A percentile compares a stretch with the other conserved stretches of the same genome.
Conservation (phyloP, 2,888 invertebrate genomes). For the Drosophila melanosoma region DNA sequence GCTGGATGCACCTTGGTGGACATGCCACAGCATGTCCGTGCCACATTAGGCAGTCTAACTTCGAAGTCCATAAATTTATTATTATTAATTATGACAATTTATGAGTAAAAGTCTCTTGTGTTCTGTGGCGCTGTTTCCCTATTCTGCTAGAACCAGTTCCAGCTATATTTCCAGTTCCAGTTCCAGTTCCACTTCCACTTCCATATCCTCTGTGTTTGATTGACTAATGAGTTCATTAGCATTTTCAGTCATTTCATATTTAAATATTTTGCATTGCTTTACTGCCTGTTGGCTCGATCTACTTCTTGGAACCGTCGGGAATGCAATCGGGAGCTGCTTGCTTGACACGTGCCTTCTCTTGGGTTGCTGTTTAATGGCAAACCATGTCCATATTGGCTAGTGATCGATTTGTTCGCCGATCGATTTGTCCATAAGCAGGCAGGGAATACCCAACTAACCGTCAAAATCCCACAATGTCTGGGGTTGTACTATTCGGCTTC, state of each 20-base stretch:
- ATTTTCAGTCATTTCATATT: constrained; percentile 43
- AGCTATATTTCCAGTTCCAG: constrained; percentile 11
- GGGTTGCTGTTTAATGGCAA: constrained; percentile 51
- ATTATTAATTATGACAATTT: constrained; percentile 79
- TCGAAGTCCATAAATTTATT: constrained; percentile 67
- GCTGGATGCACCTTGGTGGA: constrained; percentile 26
- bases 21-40: constrained; percentile 35
- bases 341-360: constrained; percentile 51
- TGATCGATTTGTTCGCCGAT: constrained; percentile 66
- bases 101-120: constrained; percentile 72
- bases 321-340: constrained; percentile 7
- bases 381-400: constrained; percentile 61
- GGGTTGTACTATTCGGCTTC: neutral
- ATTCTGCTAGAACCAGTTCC: constrained; percentile 31
- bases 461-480: constrained; percentile 22
- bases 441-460: constrained; percentile 41
- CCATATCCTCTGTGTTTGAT: constrained; percentile 11
- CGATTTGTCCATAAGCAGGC: constrained; percentile 46
- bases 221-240: constrained; percentile 63
- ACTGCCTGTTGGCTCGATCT: constrained; percentile 1
- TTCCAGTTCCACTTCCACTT: constrained; percentile 4
- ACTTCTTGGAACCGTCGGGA: constrained; percentile 34
- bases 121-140: constrained; percentile 28
- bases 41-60: constrained; percentile 49
- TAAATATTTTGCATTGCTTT: constrained; percentile 39